Base-by-base conservation (phyloP, 2,888 invertebrate genomes). In the Agrotis exclamationis region DNA sequence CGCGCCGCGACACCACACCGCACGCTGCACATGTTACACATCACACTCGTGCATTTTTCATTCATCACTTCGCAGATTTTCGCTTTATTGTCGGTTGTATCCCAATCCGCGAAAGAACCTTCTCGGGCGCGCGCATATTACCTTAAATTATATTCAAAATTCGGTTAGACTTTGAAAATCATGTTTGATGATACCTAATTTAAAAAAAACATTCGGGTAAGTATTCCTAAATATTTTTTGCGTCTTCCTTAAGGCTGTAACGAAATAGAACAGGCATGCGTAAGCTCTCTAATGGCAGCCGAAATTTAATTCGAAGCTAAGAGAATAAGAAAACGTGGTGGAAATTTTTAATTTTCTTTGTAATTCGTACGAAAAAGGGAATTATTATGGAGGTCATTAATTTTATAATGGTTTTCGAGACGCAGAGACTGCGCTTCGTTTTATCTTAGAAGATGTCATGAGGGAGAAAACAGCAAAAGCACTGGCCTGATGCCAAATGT, bases 401-500 rank as follows among this genome's bases (percentile, higher is more conserved):
- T 84, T 79, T 79, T 80, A 74, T 82, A 87, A 83, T 83, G 77
- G 78, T 85, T 85, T 86, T 80, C 65, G 76, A 81, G 83, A 86
- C 79, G 80, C 79, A 84, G 83, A 86, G 88, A 91, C 86, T 90
- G 85, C 87, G 88, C 87, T 90, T 87, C 88, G 89, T 92, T 92
- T 91, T 89, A 91, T 93, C 90, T 90, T 84, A 92, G 88, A 89
- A 94, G 87, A 91, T 95, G 93, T 93, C 93, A 90, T 90, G 89
- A 91, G 90, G 90, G 91, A 93, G 93, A 93, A 91, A 93, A 93
- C 94, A 94, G 92, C 93, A 91, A 91, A 92, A 91, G 89, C 84
- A 93, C 94, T 96, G 96, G 96, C 93, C 86, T 88, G 82, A 80
- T 92, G 96, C 96, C 96, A 96, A 95, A 90, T 90, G 82, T 89